These are phyloP conservation scores for Cataglyphis cursor DNA, from an alignment of 2,888 invertebrate species.

Conservation along the genomic window DNA sequence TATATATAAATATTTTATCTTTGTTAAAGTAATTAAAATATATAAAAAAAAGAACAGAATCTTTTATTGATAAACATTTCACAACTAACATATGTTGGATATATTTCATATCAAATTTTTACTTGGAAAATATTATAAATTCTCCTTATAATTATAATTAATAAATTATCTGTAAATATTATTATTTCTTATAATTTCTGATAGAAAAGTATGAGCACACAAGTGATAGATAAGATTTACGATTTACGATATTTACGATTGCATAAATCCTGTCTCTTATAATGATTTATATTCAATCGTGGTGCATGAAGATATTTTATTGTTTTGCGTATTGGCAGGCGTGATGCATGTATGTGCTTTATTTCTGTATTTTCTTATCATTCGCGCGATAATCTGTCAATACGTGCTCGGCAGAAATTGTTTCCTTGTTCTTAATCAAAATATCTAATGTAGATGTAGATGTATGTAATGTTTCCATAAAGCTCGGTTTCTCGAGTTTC, in stretches of 20 bases:
- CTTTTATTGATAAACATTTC: not conserved
- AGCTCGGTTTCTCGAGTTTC: not conserved
- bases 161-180: no score
- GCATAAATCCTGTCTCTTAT: not conserved
- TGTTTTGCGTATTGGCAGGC: not conserved
- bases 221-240: slow-evolving; percentile 18
- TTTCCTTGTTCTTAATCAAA: not conserved
- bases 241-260: not conserved
- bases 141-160: not conserved
- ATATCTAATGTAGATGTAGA: not conserved
- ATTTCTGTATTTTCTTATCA: slow-evolving; percentile 17
- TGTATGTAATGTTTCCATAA: no score
- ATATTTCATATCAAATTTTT: not conserved
- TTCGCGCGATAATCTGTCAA: slow-evolving; percentile 1
- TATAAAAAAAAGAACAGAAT: not conserved
- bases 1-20: not conserved
- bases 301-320: not conserved
- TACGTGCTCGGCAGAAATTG: not conserved
- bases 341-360: not conserved
- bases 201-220: not conserved
- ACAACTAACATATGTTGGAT: not conserved
- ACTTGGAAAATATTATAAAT: not conserved
- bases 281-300: slow-evolving; percentile 1
- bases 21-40: not conserved
- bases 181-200: no score